Conservation (phyloP, 2,888 invertebrate species). For the Megaustenia siamemsis region DNA sequence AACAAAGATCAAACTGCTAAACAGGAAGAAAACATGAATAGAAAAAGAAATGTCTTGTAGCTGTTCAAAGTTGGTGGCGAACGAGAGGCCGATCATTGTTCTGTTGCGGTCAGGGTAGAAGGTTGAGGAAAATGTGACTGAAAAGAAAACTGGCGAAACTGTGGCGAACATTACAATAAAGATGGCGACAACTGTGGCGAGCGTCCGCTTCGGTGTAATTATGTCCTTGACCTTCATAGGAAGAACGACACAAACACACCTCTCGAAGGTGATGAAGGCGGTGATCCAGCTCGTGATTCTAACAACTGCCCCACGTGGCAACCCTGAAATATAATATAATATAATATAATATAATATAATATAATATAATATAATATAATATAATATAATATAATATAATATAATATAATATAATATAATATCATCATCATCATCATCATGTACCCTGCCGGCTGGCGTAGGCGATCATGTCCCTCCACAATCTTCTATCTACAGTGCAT, state of each 20-base stretch:
- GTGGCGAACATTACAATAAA: background rate
- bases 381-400: no score
- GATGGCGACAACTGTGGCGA: background rate
- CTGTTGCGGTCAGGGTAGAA: background rate
- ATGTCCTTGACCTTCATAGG: slow-evolving; percentile 10
- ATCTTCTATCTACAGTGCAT: no score
- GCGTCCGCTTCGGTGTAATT: background rate
- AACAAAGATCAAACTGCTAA: background rate
- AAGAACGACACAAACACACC: slow-evolving; percentile 1
- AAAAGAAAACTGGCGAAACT: background rate
- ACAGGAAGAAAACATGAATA: no score
- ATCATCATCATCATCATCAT: no score
- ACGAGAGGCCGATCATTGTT: background rate
- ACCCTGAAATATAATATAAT: no score
- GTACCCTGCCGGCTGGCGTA: no score
- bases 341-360: no score
- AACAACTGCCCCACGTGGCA: no score
- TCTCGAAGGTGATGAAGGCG: slow-evolving; percentile 26
- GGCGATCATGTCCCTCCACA: no score
- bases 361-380: no score
- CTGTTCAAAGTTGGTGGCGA: background rate
- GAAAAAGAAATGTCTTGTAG: background rate
- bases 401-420: no score
- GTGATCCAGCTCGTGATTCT: slow-evolving; percentile 14
- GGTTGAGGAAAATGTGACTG: background rate